Evolutionary conservation across 2,113 vertebrate species (phyloP), one percentile per base, ranked within the genome.

Genomic region (Cynopterus brachyotis): DNA sequence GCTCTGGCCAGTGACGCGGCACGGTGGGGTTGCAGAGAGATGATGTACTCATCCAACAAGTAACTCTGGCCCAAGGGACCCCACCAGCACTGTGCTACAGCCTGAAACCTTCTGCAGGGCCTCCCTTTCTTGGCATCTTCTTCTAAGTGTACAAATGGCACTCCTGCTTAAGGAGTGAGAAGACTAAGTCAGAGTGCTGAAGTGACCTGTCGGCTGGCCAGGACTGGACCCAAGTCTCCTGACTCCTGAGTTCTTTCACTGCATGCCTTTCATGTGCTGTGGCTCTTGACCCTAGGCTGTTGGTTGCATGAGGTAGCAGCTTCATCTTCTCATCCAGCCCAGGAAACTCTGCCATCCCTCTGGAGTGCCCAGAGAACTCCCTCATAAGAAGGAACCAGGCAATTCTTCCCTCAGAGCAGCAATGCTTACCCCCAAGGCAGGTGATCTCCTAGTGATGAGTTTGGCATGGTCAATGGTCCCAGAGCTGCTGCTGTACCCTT

Each of bases 341-440:
- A 16, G 8, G 11, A 67, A 42, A 28, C 32, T 60, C 57, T 26
- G 87, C 53, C 22, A 16, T 55, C 26, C 84, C 50, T 47, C 78
- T 9, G 13, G 6, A 2, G n/a, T 66, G 55, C 7, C 67, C 53
- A 1, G 35, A 0, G 22, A 24, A 28, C 13, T 7, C 62, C 67
- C 24, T 45, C 16, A 37, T 9, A 16, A 0, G 0, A 16, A 37
- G 17, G 55, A 2, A 6, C 1, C 15, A 8, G 64, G 69, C 7
- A 22, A 32, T 37, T 80, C 50, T 40, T 42, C 80, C 82, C 64
- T 55, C 55, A 42, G 40, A 42, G 9, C n/a, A 8, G 22, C 45
- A 12, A 5, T 1, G 28, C 32, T 45, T 6, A 16, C 2, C 1
- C 60, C 24, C 4, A 20, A 53, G 62, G 53, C 37, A 45, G 30